A percentile compares a stretch with the other conserved stretches of the same genome.
These are phyloP conservation scores for Capitella teleta DNA, from an alignment of 1,140 invertebrate genomes.

Conservation along the genomic window DNA sequence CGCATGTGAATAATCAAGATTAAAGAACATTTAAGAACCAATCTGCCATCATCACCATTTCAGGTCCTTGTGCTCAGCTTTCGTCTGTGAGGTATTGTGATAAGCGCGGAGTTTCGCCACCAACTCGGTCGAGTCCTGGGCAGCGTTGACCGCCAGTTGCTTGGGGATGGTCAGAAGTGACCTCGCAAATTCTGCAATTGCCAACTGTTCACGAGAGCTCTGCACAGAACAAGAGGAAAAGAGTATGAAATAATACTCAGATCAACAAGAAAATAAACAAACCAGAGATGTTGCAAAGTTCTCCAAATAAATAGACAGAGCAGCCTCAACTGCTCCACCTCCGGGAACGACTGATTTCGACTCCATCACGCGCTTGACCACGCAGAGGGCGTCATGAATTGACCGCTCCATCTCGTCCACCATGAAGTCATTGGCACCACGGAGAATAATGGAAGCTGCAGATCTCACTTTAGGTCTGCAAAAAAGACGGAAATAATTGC, in stretches of 20 bases:
- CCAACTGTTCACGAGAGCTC: slow-evolving; percentile 94
- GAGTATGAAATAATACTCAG: background rate
- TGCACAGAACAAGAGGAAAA: slow-evolving; percentile 27
- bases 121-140: slow-evolving; percentile 91
- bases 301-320: slow-evolving; percentile 94
- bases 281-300: slow-evolving; percentile 98
- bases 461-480: slow-evolving; percentile 74
- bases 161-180: slow-evolving; percentile 98
- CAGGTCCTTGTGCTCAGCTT: slow-evolving; percentile 70
- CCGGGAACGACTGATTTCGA: slow-evolving; percentile 90
- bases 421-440: slow-evolving; percentile 97
- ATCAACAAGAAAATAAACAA: slow-evolving; percentile 22
- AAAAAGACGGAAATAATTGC: slow-evolving; percentile 8
- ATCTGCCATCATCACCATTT: too few relatives aligned
- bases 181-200: slow-evolving; percentile 96
- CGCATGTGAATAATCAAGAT: background rate
- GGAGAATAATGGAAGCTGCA: slow-evolving; percentile 85
- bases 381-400: slow-evolving; percentile 91
- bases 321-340: slow-evolving; percentile 95
- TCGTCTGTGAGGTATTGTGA: slow-evolving; percentile 95
- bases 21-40: background rate
- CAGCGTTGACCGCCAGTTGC: slow-evolving; percentile 94
- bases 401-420: slow-evolving; percentile 99
- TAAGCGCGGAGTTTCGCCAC: slow-evolving; percentile 96
- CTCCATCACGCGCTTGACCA: slow-evolving; percentile 92